Evolutionary conservation across 2,888 invertebrate species (phyloP).

Genomic region (Heliothis peltigera): DNA sequence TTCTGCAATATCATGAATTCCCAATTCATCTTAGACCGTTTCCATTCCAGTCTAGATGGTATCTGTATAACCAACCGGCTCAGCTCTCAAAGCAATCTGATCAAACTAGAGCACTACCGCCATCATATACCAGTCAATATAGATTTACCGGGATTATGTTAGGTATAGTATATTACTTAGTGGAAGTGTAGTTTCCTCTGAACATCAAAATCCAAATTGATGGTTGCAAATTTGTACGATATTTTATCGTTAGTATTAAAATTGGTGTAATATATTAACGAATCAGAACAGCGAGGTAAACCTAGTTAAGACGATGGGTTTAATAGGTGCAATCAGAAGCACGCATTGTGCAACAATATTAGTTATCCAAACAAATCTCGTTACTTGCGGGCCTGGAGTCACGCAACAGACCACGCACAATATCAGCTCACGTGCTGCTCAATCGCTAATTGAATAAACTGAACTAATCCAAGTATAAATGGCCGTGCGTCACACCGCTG

Average conservation of each 20-base stretch:
- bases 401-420: constrained; percentile 64
- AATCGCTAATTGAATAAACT: constrained; percentile 73
- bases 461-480: constrained; percentile 64
- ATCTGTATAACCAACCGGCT: constrained; percentile 41
- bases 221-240: constrained; percentile 3
- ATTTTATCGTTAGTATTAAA: constrained; percentile 5
- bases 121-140: constrained; percentile 30
- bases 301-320: constrained; percentile 29
- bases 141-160: constrained; percentile 21
- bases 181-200: constrained; percentile 10
- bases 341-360: constrained; percentile 50
- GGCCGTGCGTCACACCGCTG: constrained; percentile 52
- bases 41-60: constrained; percentile 36
- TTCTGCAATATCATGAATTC: constrained; percentile 19
- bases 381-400: constrained; percentile 48
- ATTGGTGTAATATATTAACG: constrained; percentile 25
- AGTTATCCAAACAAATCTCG: constrained; percentile 58
- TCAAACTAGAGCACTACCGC: constrained; percentile 36
- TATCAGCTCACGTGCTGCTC: constrained; percentile 66
- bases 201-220: not conserved
- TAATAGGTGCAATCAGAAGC: constrained; percentile 50
- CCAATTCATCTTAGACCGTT: constrained; percentile 28
- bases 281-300: constrained; percentile 30
- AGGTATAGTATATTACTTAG: not conserved
- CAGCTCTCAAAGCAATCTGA: constrained; percentile 53